Base-by-base conservation (phyloP, 2,888 invertebrate genomes). In the Nomada flava region DNA sequence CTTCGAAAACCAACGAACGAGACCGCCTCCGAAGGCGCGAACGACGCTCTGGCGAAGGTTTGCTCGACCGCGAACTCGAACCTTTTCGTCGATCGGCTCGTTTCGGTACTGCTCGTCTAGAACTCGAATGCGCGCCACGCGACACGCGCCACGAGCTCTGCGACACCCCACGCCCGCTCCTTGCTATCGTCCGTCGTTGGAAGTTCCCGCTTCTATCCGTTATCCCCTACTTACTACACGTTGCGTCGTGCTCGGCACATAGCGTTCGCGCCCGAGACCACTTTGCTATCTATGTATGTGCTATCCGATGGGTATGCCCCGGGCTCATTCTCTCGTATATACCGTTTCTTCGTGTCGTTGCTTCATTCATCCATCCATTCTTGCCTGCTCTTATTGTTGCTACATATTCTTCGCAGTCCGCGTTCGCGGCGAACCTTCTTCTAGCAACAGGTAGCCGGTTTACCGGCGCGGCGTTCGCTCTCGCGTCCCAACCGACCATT, bases 41-140 rank as follows among this genome's bases (percentile, higher is more conserved):
- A 75, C 65, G 20, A 60, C 57, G 53, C 67, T 59, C 11, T 55
- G 53, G 29, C 55, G 75, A 47, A 52, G 59, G 73, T 82, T 75
- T 76, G 78, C 50, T 64, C 65, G 68, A 76, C 78, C 80, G 84
- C 71, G 53, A 74, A 77, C 42, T 62, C 69, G 63, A 76, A 76
- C 52, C 23, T 62, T 50, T 26, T 29, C 65, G 26, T 10, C 65
- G 80, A 76, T 80, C 85, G 85, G 72, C 13, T 57, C 64, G 64
- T 57, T 62, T 88, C 78, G 78, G 50, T 52, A 52, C 36, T 67
- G 50, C 60, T 76, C 82, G 85, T 36, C 47, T 60, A 7, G 10
- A 44, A 44, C 71, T 81, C 85, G 82, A 76, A 59, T 72, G 55
- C 44, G 29, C 69, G 79, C 70, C 74, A 73, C 82, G 80, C 78